phyloP scores from a whole-genome alignment of 2,113 vertebrate genomes.

The Spea bombifrons region DNA sequence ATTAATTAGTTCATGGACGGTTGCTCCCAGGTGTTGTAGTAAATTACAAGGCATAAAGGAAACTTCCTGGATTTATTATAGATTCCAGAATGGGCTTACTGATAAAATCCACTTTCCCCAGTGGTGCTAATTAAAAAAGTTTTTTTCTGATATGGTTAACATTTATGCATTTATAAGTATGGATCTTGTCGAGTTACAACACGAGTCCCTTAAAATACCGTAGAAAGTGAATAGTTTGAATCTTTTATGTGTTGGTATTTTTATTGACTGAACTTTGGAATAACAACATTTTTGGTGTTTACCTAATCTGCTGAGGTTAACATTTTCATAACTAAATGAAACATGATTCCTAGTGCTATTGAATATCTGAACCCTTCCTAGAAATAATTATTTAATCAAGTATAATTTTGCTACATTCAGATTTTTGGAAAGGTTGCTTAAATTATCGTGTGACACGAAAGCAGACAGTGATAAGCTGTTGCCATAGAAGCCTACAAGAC shows the following conservation, averaged over 20 bases:
- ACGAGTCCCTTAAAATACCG: conserved; percentile 46
- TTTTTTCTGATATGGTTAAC: conserved; percentile 51
- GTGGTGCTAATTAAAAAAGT: conserved; percentile 50
- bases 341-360: no score
- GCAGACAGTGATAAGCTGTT: no score
- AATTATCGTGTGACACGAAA: no score
- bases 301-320: no score
- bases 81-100: conserved; percentile 44
- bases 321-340: no score
- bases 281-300: no score
- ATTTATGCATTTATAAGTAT: conserved; percentile 43
- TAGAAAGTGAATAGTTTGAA: conserved; percentile 50
- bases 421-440: no score
- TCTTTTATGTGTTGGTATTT: conserved; percentile 9
- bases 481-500: no score
- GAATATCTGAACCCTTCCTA: no score
- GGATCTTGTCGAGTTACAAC: conserved; percentile 47
- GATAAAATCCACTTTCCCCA: conserved; percentile 43
- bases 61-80: conserved; percentile 44
- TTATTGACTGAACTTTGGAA: no score
- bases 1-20: conserved; percentile 21
- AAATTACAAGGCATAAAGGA: not conserved
- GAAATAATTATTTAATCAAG: no score
- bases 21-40: conserved; percentile 34
- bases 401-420: no score